Evolutionary conservation across 2,888 invertebrate species (phyloP).

Genomic region (Romanomermis culicivorax): DNA sequence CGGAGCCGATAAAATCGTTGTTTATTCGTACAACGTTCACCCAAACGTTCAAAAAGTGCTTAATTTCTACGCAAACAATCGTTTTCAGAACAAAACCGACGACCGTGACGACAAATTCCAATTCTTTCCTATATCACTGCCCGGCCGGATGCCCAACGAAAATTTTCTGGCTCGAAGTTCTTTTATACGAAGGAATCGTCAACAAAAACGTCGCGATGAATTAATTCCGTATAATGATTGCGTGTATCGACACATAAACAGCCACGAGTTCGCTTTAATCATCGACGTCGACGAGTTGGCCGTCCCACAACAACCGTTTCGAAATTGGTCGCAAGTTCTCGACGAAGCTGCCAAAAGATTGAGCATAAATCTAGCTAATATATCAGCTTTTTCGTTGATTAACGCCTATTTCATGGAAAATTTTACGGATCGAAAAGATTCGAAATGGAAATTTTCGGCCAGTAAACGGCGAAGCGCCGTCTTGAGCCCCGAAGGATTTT

Average conservation of each 20-base stretch:
- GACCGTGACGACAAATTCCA: neutral
- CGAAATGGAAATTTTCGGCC: neutral
- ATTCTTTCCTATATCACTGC: constrained; percentile 54
- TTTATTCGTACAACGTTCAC: constrained; percentile 64
- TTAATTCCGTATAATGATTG: constrained; percentile 90
- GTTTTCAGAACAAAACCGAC: constrained; percentile 20
- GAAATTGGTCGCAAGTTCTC: constrained; percentile 56
- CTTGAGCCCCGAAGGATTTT: constrained; percentile 43
- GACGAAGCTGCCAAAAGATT: constrained; percentile 38
- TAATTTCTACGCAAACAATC: constrained; percentile 37
- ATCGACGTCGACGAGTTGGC: constrained; percentile 84
- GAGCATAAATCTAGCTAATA: neutral
- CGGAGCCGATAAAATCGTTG: constrained; percentile 53
- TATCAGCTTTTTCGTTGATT: constrained; percentile 38
- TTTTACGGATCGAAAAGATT: constrained; percentile 34
- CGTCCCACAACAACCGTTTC: constrained; percentile 43
- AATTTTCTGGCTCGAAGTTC: constrained; percentile 35
- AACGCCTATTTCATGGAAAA: constrained; percentile 82
- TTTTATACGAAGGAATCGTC: constrained; percentile 67
- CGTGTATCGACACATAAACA: constrained; percentile 69
- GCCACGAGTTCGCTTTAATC: constrained; percentile 51
- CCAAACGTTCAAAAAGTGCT: constrained; percentile 65
- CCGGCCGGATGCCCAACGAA: constrained; percentile 70
- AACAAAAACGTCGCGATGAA: constrained; percentile 80
- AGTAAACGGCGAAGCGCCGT: constrained; percentile 37